A percentile compares a stretch with the other conserved stretches of the same genome.
Evolutionary conservation across 2,888 invertebrate species (phyloP).

Genomic region (Zootermopsis nevadensis): DNA sequence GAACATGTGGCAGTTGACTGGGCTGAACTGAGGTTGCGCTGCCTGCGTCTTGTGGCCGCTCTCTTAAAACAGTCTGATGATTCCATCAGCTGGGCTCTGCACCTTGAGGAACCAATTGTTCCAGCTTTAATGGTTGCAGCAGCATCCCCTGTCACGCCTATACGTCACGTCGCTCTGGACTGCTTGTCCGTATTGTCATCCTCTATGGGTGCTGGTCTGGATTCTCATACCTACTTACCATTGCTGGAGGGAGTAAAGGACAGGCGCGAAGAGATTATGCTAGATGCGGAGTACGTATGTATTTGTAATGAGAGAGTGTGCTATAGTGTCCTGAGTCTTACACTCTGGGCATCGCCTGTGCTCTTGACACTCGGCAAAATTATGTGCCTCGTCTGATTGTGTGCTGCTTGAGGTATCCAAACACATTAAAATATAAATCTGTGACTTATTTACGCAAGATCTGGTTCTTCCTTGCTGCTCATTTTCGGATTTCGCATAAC

Average conservation of each 20-base stretch:
- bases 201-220: constrained; percentile 11
- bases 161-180: constrained; percentile 69
- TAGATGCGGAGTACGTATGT: constrained; percentile 66
- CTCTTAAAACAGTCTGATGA: constrained; percentile 57
- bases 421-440: too few species aligned
- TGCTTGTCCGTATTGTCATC: constrained; percentile 62
- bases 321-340: too few species aligned
- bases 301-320: too few species aligned
- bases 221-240: constrained; percentile 45
- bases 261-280: constrained; percentile 70
- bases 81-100: constrained; percentile 37
- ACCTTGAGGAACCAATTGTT: constrained; percentile 64
- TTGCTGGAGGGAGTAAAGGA: constrained; percentile 65
- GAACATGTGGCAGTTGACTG: constrained; percentile 10
- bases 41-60: constrained; percentile 59
- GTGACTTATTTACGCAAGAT: too few species aligned
- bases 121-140: constrained; percentile 70
- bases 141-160: constrained; percentile 66
- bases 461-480: too few species aligned
- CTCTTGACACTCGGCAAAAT: too few species aligned
- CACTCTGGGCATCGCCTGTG: too few species aligned
- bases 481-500: too few species aligned
- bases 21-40: constrained; percentile 63
- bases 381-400: too few species aligned
- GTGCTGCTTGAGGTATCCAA: too few species aligned